Evolutionary conservation across 2,888 invertebrate species (phyloP), one percentile per base, ranked within the genome.

Genomic region (Heteropelma amictum): DNA sequence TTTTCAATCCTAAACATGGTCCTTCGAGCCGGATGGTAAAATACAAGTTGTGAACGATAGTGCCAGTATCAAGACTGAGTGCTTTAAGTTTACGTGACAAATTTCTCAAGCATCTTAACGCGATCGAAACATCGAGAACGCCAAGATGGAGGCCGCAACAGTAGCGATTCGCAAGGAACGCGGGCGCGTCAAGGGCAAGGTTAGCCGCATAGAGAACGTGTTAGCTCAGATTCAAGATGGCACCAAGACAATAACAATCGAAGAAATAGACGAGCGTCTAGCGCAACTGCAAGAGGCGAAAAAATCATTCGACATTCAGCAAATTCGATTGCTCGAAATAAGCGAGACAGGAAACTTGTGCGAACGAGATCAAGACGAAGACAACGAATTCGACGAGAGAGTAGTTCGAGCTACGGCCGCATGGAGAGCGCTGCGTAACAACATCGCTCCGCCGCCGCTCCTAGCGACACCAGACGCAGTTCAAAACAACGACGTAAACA

Each of bases 241-340:
- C 40, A 14, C 2, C n/a, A 40, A 40, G 14, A 14, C 14, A 40
- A 8, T 21, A 8, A 49, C 17, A n/a, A 2, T 53, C 28, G 64
- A 51, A 64, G 64, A 64, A 49, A 51, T 51, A 49, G 17, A 64
- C 26, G 64, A 26, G 49, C 49, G 64, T 30, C 2, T 30, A 51
- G 21, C 17, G 7, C 33, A 51, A 6, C 19, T 64, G n/a, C n/a
- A 51, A 33, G 28, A 49, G 26, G 64, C 49, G 10, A 49, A 49
- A 19, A 33, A 12, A 51, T 23, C 5, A 51, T 64, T 64, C 51
- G 33, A 23, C 1, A 33, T 19, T 26, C 6, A 30, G 10, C 47
- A 23, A 5, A 0, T 5, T 49, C 23, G 21, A 23, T 49, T 49
- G 21, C 26, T 12, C 8, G 12, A 49, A 45, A 21, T 19, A 4